Conservation (phyloP, 1,140 invertebrate species). For the Diploscapter pachys region DNA sequence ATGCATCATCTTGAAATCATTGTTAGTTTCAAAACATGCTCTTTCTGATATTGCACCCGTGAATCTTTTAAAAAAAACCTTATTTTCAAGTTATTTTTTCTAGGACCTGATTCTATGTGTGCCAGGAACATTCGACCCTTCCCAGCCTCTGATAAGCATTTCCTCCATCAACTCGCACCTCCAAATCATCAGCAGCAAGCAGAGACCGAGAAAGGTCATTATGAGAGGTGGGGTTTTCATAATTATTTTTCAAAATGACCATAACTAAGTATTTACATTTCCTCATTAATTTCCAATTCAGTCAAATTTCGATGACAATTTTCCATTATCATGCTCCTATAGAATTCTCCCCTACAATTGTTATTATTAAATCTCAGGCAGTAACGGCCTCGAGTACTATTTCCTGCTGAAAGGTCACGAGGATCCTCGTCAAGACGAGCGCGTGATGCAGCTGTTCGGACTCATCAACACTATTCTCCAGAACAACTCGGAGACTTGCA, state of each 20-base stretch:
- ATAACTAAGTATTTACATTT: too few relatives aligned
- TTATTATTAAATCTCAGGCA: conserved; percentile 65
- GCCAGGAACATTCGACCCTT: conserved; percentile 77
- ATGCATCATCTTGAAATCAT: too few relatives aligned
- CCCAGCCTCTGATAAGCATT: conserved; percentile 73
- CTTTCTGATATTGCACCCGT: too few relatives aligned
- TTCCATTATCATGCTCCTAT: too few relatives aligned
- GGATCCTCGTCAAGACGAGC: conserved; percentile 94
- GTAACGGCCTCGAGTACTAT: conserved; percentile 95
- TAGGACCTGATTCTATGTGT: conserved; percentile 86
- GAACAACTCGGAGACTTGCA: conserved; percentile 88
- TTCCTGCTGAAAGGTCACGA: conserved; percentile 98
- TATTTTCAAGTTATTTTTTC: too few relatives aligned
- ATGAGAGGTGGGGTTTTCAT: conserved; percentile 71
- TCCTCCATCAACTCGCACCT: conserved; percentile 75
- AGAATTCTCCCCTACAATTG: too few relatives aligned
- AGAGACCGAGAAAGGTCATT: conserved; percentile 86
- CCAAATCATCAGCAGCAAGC: conserved; percentile 96
- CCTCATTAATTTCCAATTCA: too few relatives aligned
- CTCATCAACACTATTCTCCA: conserved; percentile 91
- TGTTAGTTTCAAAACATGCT: too few relatives aligned
- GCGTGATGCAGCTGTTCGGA: conserved; percentile 99
- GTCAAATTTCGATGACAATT: too few relatives aligned
- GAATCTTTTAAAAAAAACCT: too few relatives aligned
- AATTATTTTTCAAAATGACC: too few relatives aligned